Conservation (phyloP, 2,113 vertebrate species). For the Mirounga angustirostris region DNA sequence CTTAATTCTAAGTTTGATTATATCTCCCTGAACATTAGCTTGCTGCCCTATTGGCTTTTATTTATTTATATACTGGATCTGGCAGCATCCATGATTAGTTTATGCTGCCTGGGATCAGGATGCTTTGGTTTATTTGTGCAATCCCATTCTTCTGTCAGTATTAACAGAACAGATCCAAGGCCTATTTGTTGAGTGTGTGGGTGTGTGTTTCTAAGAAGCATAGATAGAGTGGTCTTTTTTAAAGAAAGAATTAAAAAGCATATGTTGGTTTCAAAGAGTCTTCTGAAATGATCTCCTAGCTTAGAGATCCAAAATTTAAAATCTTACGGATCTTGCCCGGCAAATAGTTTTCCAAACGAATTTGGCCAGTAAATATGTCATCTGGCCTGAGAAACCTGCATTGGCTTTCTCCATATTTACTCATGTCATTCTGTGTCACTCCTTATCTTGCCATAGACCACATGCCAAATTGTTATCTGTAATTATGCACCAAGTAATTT, state of each 20-base stretch:
- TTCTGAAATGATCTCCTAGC: slow-evolving; percentile 10
- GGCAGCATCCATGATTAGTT: background rate
- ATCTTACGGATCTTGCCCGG: background rate
- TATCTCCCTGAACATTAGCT: background rate
- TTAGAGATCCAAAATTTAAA: slow-evolving; percentile 13
- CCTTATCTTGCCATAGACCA: background rate
- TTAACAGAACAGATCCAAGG: slow-evolving; percentile 58
- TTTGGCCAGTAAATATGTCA: slow-evolving; percentile 51
- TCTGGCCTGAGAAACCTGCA: background rate
- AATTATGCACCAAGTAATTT: background rate
- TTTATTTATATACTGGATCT: slow-evolving; percentile 11
- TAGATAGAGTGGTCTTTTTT: background rate
- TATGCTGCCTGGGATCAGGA: background rate
- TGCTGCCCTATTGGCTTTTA: background rate
- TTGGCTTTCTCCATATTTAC: background rate
- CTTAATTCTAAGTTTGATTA: slow-evolving; percentile 1
- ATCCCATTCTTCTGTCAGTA: slow-evolving; percentile 27
- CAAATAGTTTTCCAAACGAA: slow-evolving; percentile 17
- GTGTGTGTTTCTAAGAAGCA: slow-evolving; percentile 53
- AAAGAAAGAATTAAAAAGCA: slow-evolving; percentile 43
- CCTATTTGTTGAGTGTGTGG: slow-evolving; percentile 8
- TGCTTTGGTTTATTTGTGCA: slow-evolving; percentile 56
- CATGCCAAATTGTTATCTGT: background rate
- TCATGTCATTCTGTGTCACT: background rate
- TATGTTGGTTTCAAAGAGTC: background rate